Evolutionary conservation across 2,797 vertebrate genomes (phyloP).

Genomic region (Aeoliscus strigatus): DNA sequence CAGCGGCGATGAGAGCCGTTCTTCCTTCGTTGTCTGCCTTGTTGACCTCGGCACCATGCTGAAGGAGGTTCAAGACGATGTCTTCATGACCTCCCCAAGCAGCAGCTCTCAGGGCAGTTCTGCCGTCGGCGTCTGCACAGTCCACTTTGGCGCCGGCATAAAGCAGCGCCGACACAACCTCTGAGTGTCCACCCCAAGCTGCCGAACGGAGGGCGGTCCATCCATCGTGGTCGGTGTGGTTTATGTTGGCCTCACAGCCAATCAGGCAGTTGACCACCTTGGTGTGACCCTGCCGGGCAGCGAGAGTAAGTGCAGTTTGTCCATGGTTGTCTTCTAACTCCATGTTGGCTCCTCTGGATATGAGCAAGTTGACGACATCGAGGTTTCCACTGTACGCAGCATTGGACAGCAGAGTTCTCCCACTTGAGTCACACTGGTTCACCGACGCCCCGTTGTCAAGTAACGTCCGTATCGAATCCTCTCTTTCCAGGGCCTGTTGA

Average conservation of each 20-base stretch:
- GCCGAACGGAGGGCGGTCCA: slow-evolving; percentile 95
- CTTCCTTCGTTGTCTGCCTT: slow-evolving; percentile 96
- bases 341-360: slow-evolving; percentile 88
- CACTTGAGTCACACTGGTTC: slow-evolving; percentile 91
- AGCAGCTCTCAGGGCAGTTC: slow-evolving; percentile 91
- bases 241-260: slow-evolving; percentile 90
- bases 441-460: slow-evolving; percentile 91
- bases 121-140: slow-evolving; percentile 91
- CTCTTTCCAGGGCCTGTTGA: slow-evolving; percentile 91
- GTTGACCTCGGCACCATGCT: slow-evolving; percentile 95
- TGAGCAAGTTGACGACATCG: slow-evolving; percentile 90
- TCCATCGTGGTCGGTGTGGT: slow-evolving; percentile 95
- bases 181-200: slow-evolving; percentile 95
- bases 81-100: slow-evolving; percentile 98
- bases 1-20: slow-evolving; percentile 93
- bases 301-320: slow-evolving; percentile 92
- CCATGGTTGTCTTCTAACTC: slow-evolving; percentile 91
- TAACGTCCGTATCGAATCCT: slow-evolving; percentile 92
- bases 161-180: slow-evolving; percentile 95
- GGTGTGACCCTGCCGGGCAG: slow-evolving; percentile 94
- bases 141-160: slow-evolving; percentile 96
- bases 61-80: slow-evolving; percentile 93
- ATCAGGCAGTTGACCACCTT: slow-evolving; percentile 97
- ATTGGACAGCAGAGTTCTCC: slow-evolving; percentile 88
- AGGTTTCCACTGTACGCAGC: slow-evolving; percentile 94